Base-by-base conservation (phyloP, 2,113 vertebrate species). In the Zosterops japonicus region DNA sequence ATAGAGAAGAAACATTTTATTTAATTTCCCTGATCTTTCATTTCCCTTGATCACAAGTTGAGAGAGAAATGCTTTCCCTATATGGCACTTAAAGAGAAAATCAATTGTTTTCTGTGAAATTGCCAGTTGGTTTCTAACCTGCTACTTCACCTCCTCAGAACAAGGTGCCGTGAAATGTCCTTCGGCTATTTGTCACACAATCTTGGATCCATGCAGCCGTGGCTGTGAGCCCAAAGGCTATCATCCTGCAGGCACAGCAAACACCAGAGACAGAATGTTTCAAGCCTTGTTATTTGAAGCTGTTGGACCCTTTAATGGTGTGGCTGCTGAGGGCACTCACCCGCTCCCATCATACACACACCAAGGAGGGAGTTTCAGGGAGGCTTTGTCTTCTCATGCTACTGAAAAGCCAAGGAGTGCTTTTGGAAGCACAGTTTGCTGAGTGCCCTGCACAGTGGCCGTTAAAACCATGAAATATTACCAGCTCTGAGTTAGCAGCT, bases 271-370 rank as follows among this genome's bases (percentile, higher is more conserved):
- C 60, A 60, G 28, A 52, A 10, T 2, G 9, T 28, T 76, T 65
- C 11, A 2, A 18, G 39, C 59, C 35, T 81, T 31, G 24, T 33
- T 60, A 4, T 9, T 21, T 0, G 8, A 52, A 71, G 29, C 47
- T 47, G 1, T 36, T 18, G 20, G 59, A 39, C 59, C 28, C 20
- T n/a, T 24, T 21, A 27, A 5, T 5, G 21, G 19, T 5, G 47
- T 29, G 13, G 41, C 27, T 5, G 1, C 55, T 35, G 29, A 57
- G 41, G 53, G 5, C 14, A 2, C 19, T 71, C 5, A 0, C 56
- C 72, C 69, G 56, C 14, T 7, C 42, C 47, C 7, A 1, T 20
- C 0, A 0, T 6, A 20, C 31, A 4, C 6, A 0, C 0, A 3
- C 29, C 0, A 0, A 1, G 4, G 44, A 41, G 67, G n/a, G 49